phyloP scores from a whole-genome alignment of 64 coral and sea anemone species.

The Porites lutea region DNA sequence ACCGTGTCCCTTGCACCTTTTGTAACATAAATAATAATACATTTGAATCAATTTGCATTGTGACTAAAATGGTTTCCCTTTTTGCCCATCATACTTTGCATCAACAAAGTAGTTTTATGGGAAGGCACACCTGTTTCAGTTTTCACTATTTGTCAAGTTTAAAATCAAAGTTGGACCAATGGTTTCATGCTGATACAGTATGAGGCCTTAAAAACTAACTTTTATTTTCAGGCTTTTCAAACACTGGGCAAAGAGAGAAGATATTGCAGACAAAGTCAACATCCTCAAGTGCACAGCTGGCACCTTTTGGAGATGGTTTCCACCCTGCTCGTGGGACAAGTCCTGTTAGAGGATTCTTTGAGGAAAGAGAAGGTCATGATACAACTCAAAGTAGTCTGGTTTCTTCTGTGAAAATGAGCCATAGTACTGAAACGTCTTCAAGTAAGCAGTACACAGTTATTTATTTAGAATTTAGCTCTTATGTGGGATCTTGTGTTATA shows the following conservation, averaged over 20 bases:
- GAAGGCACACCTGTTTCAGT: too few species aligned
- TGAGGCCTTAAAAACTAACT: background rate
- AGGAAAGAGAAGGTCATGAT: background rate
- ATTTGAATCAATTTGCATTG: too few species aligned
- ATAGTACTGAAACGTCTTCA: slow-evolving; percentile 5
- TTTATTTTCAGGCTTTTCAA: background rate
- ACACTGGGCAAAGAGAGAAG: background rate
- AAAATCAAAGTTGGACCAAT: too few species aligned
- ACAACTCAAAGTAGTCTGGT: background rate
- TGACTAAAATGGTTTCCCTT: too few species aligned
- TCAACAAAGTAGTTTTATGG: too few species aligned
- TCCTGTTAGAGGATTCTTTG: slow-evolving; percentile 22
- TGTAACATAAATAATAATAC: too few species aligned
- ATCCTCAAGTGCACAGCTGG: background rate
- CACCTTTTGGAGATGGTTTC: background rate
- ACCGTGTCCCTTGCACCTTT: too few species aligned
- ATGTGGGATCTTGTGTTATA: too few species aligned
- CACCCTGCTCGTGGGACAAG: background rate
- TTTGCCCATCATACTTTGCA: too few species aligned
- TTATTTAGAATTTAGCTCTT: too few species aligned
- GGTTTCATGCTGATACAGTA: too few species aligned
- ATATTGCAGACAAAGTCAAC: background rate
- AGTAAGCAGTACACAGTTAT: background rate
- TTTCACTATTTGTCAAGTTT: too few species aligned
- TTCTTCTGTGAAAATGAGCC: background rate